Base-by-base conservation (phyloP, 2,113 vertebrate species). In the Eonycteris spelaea region DNA sequence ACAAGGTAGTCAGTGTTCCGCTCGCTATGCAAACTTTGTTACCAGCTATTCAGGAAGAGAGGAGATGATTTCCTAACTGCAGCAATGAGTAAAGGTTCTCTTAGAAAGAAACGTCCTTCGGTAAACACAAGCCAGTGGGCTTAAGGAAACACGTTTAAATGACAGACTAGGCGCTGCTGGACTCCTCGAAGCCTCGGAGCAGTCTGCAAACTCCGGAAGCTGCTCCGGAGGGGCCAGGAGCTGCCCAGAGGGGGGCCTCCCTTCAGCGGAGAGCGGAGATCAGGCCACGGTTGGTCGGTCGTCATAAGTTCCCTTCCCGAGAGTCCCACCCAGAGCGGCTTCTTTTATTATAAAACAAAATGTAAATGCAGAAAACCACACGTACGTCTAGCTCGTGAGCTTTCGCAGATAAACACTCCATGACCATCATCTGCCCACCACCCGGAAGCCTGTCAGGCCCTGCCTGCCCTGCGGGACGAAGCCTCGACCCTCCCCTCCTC, bases 21-120 rank as follows among this genome's bases (percentile, higher is more conserved):
- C 4, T 19, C 1, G 0, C 22, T 1, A 48, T 0, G n/a, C 18
- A 7, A 1, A 0, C 33, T 8, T 28, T 51, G n/a, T 43, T 0
- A 61, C 51, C 57, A 22, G 59, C 85, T 22, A 0, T 10, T 10
- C 19, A 5, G 16, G 40, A 18, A 1, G 55, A 1, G 48, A 51
- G n/a, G 11, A 1, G 12, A 2, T 0, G 22, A 26, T 1, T n/a
- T 7, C 35, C 51, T 18, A 67, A 67, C 43, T 2, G 11, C 22
- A 9, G 85, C 65, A 6, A 14, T 5, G 0, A 40, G 26, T 24
- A 10, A 15, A 19, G 16, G 13, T 73, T 35, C 79, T 35, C 61
- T 15, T 6, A 33, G 78, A 53, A 3, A 70, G 1, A 63, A 40
- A 55, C 12, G 16, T 2, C 26, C 35, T n/a, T 16, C 28, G 5